Conservation (phyloP, 2,888 invertebrate species). For the Brenthis daphne region DNA sequence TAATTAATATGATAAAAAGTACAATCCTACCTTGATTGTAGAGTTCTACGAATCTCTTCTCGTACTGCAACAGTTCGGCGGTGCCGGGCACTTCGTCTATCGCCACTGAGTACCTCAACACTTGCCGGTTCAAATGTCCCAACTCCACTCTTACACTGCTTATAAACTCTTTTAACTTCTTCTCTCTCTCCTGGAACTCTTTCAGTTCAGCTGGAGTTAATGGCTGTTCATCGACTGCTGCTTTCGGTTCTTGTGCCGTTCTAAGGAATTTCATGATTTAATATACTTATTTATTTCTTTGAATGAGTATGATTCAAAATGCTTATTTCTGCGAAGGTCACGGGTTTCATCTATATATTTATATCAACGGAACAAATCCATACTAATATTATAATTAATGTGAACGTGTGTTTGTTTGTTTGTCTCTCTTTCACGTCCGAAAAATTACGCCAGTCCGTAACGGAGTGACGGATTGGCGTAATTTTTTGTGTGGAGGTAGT, state of each 20-base stretch:
- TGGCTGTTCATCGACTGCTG: slow-evolving; percentile 61
- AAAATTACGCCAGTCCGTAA: too few relatives aligned
- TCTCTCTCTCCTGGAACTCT: slow-evolving; percentile 68
- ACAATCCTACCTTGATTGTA: slow-evolving; percentile 90
- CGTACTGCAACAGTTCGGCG: slow-evolving; percentile 97
- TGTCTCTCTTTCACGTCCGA: too few relatives aligned
- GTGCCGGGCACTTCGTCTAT: slow-evolving; percentile 96
- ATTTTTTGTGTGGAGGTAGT: too few relatives aligned
- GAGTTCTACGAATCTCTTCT: slow-evolving; percentile 96
- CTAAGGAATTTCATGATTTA: slow-evolving; percentile 45
- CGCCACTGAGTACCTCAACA: slow-evolving; percentile 91
- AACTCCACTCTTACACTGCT: slow-evolving; percentile 82
- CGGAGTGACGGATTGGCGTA: too few relatives aligned
- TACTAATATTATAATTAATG: too few relatives aligned
- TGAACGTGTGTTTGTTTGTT: too few relatives aligned
- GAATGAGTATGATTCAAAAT: too few relatives aligned
- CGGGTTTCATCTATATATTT: too few relatives aligned
- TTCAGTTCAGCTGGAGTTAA: slow-evolving; percentile 63
- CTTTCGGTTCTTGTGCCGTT: slow-evolving; percentile 54
- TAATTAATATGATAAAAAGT: not conserved
- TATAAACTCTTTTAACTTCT: slow-evolving; percentile 65
- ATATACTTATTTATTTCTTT: not conserved
- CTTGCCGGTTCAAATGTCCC: slow-evolving; percentile 90
- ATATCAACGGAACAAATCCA: too few relatives aligned
- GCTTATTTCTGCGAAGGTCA: too few relatives aligned